These are phyloP conservation scores for Panthera uncia DNA, from an alignment of 2,113 vertebrate species.

Conservation along the genomic window DNA sequence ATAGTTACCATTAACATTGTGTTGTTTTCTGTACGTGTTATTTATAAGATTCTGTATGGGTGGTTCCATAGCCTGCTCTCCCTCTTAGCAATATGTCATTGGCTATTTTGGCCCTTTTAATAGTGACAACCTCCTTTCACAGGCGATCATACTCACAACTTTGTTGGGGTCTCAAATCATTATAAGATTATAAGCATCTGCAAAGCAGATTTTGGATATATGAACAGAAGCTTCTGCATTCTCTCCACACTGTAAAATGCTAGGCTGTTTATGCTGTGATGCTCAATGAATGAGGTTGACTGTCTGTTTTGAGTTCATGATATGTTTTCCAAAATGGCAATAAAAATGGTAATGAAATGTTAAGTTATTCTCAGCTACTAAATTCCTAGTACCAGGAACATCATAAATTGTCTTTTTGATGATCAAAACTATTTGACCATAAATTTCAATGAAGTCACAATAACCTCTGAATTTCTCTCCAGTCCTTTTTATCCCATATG, in stretches of 20 bases:
- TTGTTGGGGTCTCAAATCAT: neutral
- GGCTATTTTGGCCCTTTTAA: neutral
- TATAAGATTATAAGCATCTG: neutral
- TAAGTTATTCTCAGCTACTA: conserved; percentile 67
- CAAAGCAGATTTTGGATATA: neutral
- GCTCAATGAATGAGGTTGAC: neutral
- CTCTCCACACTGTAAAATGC: neutral
- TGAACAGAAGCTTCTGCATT: neutral
- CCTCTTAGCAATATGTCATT: neutral
- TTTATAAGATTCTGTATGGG: neutral
- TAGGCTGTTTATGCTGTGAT: neutral
- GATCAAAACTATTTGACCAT: conserved; percentile 59
- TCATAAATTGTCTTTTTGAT: conserved; percentile 56
- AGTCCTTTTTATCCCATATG: neutral
- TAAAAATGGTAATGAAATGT: conserved; percentile 71
- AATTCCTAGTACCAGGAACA: conserved; percentile 41
- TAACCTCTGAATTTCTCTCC: conserved; percentile 19
- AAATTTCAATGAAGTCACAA: conserved; percentile 44
- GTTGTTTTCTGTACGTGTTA: neutral
- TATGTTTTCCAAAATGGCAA: conserved; percentile 55
- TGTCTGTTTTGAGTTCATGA: conserved; percentile 56
- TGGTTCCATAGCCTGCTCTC: neutral
- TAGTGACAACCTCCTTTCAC: neutral
- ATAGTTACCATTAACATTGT: neutral
- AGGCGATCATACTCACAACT: neutral